Evolutionary conservation across 2,888 invertebrate genomes (phyloP).

Genomic region (Laothoe populi): DNA sequence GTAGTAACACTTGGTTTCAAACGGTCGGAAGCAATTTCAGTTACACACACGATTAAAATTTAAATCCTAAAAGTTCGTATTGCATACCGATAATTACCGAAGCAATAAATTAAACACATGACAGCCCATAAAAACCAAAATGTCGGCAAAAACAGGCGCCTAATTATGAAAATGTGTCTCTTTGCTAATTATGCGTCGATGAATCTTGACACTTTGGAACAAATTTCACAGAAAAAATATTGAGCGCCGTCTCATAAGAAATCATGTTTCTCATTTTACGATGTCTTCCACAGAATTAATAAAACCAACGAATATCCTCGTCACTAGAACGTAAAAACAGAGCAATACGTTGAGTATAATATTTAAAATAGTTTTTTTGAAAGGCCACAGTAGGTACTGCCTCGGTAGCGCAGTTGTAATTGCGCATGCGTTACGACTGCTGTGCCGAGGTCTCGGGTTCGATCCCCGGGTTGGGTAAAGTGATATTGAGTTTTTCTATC

Average conservation of each 20-base stretch:
- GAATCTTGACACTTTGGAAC: conserved; percentile 65
- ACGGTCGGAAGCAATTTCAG: not conserved
- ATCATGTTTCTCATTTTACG: conserved; percentile 12
- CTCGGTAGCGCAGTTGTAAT: no score
- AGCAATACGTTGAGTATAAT: no score
- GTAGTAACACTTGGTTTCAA: not conserved
- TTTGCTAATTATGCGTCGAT: conserved; percentile 66
- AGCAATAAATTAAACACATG: conserved; percentile 62
- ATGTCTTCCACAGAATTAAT: conserved; percentile 6
- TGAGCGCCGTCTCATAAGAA: conserved; percentile 3
- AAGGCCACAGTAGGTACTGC: no score
- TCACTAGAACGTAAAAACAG: no score
- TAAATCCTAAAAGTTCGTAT: conserved; percentile 12
- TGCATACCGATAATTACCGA: conserved; percentile 31
- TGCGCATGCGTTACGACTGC: no score
- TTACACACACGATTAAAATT: conserved; percentile 11
- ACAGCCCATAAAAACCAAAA: conserved; percentile 51
- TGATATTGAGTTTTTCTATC: no score
- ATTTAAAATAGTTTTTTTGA: no score
- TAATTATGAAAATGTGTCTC: conserved; percentile 68
- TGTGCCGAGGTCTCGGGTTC: no score
- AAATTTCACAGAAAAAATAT: conserved; percentile 44
- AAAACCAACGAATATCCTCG: not conserved
- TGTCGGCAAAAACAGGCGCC: conserved; percentile 38
- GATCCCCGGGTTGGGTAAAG: no score